phyloP scores from a whole-genome alignment of 2,113 vertebrate genomes.

The Cichladusa arquata region DNA sequence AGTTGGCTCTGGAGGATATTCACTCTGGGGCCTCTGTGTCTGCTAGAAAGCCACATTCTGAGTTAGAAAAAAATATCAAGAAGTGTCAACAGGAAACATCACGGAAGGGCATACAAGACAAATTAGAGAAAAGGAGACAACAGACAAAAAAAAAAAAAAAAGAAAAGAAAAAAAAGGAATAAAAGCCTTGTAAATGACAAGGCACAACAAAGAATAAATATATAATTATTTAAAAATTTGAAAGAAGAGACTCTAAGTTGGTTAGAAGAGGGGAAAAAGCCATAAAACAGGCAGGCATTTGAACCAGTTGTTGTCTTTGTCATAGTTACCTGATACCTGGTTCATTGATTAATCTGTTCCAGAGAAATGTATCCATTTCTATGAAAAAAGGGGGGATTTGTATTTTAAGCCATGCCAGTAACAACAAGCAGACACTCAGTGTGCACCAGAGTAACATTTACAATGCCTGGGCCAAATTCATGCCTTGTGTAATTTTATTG shows the following conservation, averaged over 20 bases:
- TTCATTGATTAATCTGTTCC: slow-evolving; percentile 57
- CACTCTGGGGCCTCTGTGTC: slow-evolving; percentile 78
- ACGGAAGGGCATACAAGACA: slow-evolving; percentile 66
- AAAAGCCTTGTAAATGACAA: background rate
- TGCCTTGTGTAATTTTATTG: slow-evolving; percentile 69
- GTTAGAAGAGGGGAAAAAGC: background rate
- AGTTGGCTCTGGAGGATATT: slow-evolving; percentile 71
- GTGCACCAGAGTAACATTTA: slow-evolving; percentile 67
- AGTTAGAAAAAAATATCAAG: slow-evolving; percentile 68
- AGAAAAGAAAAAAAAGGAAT: background rate
- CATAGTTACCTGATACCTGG: slow-evolving; percentile 60
- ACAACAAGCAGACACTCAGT: slow-evolving; percentile 50
- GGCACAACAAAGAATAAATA: slow-evolving; percentile 7
- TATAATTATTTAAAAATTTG: background rate
- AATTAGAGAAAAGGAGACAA: slow-evolving; percentile 64
- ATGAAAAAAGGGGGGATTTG: background rate
- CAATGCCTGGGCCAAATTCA: slow-evolving; percentile 67
- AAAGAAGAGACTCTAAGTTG: slow-evolving; percentile 3
- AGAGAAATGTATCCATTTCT: slow-evolving; percentile 29
- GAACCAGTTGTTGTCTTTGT: background rate
- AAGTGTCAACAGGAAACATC: slow-evolving; percentile 77
- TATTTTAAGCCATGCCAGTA: slow-evolving; percentile 38
- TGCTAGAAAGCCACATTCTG: slow-evolving; percentile 77
- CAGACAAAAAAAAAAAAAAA: background rate
- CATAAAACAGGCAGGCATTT: background rate